A percentile compares a stretch with the other conserved stretches of the same genome.
phyloP scores from a whole-genome alignment of 2,797 vertebrate genomes.

The Intellagama lesueurii region DNA sequence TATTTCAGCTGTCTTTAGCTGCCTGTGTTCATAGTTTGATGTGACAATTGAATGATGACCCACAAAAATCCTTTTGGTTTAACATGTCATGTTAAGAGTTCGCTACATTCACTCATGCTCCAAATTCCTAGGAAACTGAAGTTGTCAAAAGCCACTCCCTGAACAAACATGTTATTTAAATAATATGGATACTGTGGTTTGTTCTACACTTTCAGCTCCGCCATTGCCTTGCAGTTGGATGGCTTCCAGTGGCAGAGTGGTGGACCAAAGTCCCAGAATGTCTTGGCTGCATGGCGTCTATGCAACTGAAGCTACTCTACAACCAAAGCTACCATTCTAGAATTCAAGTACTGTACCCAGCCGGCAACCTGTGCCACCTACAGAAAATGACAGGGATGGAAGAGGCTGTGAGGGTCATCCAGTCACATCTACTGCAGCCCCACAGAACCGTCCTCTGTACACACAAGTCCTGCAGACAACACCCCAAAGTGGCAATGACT shows the following conservation, averaged over 20 bases:
- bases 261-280: not conserved
- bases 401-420: not conserved
- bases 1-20: not conserved
- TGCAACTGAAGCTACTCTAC: not conserved
- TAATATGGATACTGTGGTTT: not conserved
- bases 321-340: not conserved
- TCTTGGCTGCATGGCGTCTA: not conserved
- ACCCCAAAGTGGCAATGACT: conserved; percentile 54
- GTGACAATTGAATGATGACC: not conserved
- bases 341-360: not conserved
- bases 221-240: not conserved
- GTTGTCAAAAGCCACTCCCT: not conserved
- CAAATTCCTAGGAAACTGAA: not conserved
- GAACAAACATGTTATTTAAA: not conserved
- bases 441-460: too few relatives aligned
- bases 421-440: not conserved
- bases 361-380: not conserved
- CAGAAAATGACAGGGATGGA: not conserved
- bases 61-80: not conserved
- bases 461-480: not conserved
- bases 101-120: not conserved
- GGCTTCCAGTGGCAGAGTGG: not conserved
- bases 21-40: not conserved
- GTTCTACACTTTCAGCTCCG: not conserved
- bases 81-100: not conserved